Conservation (phyloP, 2,797 vertebrate genomes). For the Limosa lapponica region DNA sequence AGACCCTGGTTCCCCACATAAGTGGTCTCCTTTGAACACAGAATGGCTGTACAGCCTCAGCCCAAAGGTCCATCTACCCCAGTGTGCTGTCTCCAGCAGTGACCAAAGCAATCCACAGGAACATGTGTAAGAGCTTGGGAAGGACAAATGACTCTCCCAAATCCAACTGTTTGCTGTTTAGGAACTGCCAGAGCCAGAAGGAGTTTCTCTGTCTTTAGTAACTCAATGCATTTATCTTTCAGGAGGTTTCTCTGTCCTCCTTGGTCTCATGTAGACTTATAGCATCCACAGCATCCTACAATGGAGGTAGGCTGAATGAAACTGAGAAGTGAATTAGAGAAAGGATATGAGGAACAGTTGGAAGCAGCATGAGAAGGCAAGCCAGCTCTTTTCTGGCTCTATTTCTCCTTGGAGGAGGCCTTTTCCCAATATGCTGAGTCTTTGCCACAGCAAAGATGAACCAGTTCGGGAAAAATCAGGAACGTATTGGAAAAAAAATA, state of each 20-base stretch:
- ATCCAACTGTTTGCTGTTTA: not conserved
- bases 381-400: not conserved
- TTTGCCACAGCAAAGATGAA: not conserved
- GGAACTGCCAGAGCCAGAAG: not conserved
- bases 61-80: not conserved
- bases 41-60: rapidly evolving
- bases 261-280: not conserved
- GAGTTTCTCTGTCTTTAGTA: not conserved
- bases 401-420: not conserved
- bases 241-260: not conserved
- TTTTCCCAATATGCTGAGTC: not conserved
- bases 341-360: not conserved
- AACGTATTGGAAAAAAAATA: not conserved
- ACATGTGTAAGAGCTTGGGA: not conserved
- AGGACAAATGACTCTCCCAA: not conserved
- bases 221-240: not conserved
- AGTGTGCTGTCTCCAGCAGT: not conserved
- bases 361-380: not conserved
- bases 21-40: not conserved
- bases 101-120: not conserved
- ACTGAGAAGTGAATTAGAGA: not conserved
- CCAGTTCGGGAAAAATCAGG: not conserved
- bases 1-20: not conserved
- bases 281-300: not conserved
- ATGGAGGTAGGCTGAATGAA: not conserved